These are phyloP conservation scores for Physella acuta DNA, from an alignment of 1,140 invertebrate genomes.

Conservation along the genomic window DNA sequence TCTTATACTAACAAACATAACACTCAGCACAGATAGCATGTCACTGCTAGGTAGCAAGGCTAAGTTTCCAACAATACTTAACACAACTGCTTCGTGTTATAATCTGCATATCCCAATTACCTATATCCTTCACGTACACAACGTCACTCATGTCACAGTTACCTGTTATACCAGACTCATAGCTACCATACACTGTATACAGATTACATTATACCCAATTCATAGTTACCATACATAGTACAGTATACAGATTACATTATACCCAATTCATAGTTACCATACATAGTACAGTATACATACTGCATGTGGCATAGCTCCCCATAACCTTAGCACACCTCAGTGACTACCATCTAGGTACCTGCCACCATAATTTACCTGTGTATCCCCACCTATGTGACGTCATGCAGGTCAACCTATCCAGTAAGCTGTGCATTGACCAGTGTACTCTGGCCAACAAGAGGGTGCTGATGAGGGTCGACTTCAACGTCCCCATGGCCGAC, in stretches of 20 bases:
- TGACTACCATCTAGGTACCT: not conserved
- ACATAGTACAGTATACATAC: not conserved
- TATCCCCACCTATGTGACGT: not conserved
- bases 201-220: too few relatives aligned
- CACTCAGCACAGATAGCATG: too few relatives aligned
- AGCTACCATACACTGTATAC: too few relatives aligned
- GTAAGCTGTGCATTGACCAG: constrained; percentile 63
- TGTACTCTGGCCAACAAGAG: constrained; percentile 62
- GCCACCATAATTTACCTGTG: not conserved
- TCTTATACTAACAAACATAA: too few relatives aligned
- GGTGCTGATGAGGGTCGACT: constrained; percentile 82
- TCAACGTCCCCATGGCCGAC: constrained; percentile 98
- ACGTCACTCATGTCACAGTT: too few relatives aligned
- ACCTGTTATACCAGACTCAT: too few relatives aligned
- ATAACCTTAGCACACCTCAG: too few relatives aligned
- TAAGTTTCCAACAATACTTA: too few relatives aligned
- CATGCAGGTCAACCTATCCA: not conserved
- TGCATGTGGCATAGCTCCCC: not conserved
- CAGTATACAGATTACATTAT: not conserved
- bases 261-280: not conserved
- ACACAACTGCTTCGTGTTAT: too few relatives aligned
- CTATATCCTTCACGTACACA: too few relatives aligned
- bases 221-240: not conserved
- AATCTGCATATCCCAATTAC: too few relatives aligned
- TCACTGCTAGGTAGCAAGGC: too few relatives aligned